These are phyloP conservation scores for Cossypha niveicapilla DNA, from an alignment of 2,797 vertebrate genomes.

Conservation along the genomic window DNA sequence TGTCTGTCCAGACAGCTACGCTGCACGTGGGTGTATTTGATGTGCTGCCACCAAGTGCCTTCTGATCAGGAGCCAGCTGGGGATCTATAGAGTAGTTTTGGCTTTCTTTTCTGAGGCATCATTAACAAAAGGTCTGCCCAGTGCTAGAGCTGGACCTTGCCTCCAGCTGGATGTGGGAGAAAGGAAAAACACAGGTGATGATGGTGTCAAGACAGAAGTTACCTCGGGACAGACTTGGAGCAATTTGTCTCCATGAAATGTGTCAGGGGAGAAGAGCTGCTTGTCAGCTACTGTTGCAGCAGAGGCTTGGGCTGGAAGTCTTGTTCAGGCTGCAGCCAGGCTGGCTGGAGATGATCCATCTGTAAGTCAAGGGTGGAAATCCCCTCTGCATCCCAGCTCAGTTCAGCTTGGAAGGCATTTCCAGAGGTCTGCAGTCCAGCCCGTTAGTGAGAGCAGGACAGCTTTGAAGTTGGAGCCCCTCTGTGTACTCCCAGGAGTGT, in stretches of 20 bases:
- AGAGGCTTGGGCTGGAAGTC: neutral
- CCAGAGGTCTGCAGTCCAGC: neutral
- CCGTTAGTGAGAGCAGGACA: accelerated
- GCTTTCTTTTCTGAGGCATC: conserved; percentile 25
- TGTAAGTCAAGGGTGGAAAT: neutral
- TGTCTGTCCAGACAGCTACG: conserved; percentile 15
- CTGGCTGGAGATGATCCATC: neutral
- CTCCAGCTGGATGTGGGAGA: neutral
- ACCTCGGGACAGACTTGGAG: conserved; percentile 22
- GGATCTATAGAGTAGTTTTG: conserved; percentile 13
- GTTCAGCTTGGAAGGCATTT: neutral
- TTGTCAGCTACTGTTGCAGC: neutral
- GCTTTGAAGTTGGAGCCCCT: neutral
- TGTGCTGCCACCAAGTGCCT: conserved; percentile 45
- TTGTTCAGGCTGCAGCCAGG: neutral
- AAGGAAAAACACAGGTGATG: neutral
- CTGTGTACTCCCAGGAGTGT: neutral
- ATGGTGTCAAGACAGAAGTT: neutral
- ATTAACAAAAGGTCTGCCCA: conserved; percentile 7
- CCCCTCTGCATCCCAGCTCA: neutral
- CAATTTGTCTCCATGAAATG: neutral
- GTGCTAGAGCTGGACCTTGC: neutral
- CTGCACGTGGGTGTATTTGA: conserved; percentile 49
- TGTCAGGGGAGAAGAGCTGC: neutral
- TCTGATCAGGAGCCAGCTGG: conserved; percentile 51